Percentiles rank a stretch among this genome's conserved stretches.
Conservation (phyloP, 1,140 invertebrate species). For the Lepidurus arcticus region DNA sequence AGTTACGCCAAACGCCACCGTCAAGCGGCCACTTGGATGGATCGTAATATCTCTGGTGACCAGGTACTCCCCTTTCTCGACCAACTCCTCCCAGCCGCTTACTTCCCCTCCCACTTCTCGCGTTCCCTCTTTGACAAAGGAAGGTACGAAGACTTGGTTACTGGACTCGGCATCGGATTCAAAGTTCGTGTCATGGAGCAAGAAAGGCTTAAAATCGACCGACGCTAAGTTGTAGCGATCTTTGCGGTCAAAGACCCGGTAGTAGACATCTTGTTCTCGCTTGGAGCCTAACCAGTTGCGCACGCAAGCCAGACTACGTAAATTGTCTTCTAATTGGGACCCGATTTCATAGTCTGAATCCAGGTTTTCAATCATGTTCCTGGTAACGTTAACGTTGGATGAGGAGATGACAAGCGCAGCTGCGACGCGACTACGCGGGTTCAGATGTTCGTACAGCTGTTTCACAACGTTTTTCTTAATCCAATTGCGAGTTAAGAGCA, state of each 20-base stretch:
- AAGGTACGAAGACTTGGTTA: conserved; percentile 65
- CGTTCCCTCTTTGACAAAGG: conserved; percentile 60
- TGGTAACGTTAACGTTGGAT: conserved; percentile 73
- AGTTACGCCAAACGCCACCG: conserved; percentile 76
- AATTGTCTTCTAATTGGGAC: conserved; percentile 89
- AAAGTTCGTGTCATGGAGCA: conserved; percentile 76
- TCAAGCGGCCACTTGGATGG: conserved; percentile 75
- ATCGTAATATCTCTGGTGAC: conserved; percentile 86
- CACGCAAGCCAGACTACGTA: conserved; percentile 85
- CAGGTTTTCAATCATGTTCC: conserved; percentile 90
- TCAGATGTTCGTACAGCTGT: conserved; percentile 78
- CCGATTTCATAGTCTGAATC: conserved; percentile 88
- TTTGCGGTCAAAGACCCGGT: conserved; percentile 72
- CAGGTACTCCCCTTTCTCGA: conserved; percentile 66
- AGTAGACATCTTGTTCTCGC: conserved; percentile 68
- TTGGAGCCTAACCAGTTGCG: conserved; percentile 86
- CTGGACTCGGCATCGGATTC: conserved; percentile 66
- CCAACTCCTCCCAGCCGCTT: conserved; percentile 71
- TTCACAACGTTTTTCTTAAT: conserved; percentile 76
- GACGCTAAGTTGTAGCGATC: conserved; percentile 87
- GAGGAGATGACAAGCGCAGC: conserved; percentile 84
- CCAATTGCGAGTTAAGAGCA: conserved; percentile 84
- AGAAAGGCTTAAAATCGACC: conserved; percentile 76
- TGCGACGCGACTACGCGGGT: conserved; percentile 78
- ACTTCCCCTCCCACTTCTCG: conserved; percentile 79